These are phyloP conservation scores for Darevskia mixta DNA, from an alignment of 2,797 vertebrate species.

Conservation along the genomic window DNA sequence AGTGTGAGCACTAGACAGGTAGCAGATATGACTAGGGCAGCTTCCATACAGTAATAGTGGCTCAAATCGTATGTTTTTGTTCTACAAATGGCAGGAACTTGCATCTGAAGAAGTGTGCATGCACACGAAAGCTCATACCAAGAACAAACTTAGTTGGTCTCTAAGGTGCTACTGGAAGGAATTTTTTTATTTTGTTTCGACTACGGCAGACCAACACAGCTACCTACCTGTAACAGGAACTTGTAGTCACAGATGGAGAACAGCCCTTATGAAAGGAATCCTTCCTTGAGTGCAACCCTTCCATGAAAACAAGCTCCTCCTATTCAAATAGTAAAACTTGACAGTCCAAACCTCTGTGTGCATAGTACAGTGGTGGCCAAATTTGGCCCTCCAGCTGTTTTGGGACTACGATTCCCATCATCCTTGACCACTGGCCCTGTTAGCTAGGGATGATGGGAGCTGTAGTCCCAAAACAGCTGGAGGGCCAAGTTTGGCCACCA, in stretches of 20 bases:
- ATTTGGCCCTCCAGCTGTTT: no score
- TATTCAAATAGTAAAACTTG: background rate
- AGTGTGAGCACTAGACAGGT: background rate
- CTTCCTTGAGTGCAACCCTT: background rate
- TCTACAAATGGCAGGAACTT: background rate
- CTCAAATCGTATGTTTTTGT: background rate
- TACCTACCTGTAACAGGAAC: background rate
- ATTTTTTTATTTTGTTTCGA: no score
- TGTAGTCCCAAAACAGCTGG: no score
- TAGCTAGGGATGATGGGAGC: no score
- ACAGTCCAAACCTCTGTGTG: background rate
- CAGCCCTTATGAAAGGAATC: background rate
- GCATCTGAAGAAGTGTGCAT: no score
- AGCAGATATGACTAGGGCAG: background rate
- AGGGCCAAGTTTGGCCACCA: no score
- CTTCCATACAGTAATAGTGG: background rate
- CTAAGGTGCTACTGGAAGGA: no score
- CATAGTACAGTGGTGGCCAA: background rate
- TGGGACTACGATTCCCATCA: no score
- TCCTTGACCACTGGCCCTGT: no score
- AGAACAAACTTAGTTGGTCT: no score
- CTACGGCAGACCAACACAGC: no score
- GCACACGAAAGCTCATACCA: no score
- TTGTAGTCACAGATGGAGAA: background rate
- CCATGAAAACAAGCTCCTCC: background rate